These are phyloP conservation scores for Hypolimnas misippus DNA, from an alignment of 2,888 invertebrate species.

Conservation along the genomic window DNA sequence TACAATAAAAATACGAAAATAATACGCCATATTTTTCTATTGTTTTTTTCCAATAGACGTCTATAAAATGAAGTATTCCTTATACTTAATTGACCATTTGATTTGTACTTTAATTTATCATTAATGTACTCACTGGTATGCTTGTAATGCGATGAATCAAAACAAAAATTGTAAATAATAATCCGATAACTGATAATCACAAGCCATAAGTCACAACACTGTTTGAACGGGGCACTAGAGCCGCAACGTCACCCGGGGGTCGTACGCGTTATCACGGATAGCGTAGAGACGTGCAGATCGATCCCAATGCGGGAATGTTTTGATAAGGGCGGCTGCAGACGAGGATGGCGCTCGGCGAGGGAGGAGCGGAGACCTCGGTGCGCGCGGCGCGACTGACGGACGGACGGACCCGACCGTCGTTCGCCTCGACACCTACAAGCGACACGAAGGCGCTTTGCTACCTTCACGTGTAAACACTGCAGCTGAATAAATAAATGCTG, in stretches of 20 bases:
- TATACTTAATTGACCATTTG: slow-evolving; percentile 16
- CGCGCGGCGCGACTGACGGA: slow-evolving; percentile 72
- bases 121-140: slow-evolving; percentile 36
- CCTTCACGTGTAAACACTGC: slow-evolving; percentile 15
- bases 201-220: slow-evolving; percentile 56
- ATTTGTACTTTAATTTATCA: too few species aligned
- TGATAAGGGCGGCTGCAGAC: slow-evolving; percentile 63
- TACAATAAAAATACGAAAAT: not conserved
- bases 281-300: slow-evolving; percentile 74
- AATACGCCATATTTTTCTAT: not conserved
- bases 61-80: not conserved
- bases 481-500: slow-evolving; percentile 28
- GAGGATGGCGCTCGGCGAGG: slow-evolving; percentile 33
- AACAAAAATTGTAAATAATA: slow-evolving; percentile 43
- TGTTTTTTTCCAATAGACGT: too few species aligned
- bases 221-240: slow-evolving; percentile 59
- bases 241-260: slow-evolving; percentile 67
- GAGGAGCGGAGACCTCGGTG: slow-evolving; percentile 60
- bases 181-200: slow-evolving; percentile 52
- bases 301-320: slow-evolving; percentile 71
- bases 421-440: slow-evolving; percentile 36
- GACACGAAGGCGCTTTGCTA: slow-evolving; percentile 36
- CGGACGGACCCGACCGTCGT: slow-evolving; percentile 22
- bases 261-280: slow-evolving; percentile 61
- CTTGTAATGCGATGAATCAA: slow-evolving; percentile 30